Base-by-base conservation (phyloP, 1,140 invertebrate genomes). In the Cepaea nemoralis region DNA sequence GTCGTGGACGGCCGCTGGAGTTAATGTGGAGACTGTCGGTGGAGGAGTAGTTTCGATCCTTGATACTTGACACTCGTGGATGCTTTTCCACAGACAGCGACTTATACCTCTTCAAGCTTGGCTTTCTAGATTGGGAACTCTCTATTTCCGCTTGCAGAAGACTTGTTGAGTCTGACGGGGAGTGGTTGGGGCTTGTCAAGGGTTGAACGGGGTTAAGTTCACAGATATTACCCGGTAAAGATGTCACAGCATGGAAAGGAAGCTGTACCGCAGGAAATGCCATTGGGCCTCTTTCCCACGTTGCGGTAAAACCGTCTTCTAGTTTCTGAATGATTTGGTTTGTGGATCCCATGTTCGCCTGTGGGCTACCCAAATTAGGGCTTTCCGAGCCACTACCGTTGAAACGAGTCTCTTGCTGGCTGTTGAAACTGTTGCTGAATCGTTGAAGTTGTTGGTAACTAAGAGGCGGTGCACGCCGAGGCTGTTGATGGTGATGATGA, bases 91-190 rank as follows among this genome's bases (percentile, higher is more conserved):
- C 83, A 22, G 86, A 87, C 45, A 90, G 84, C 31, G 89, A 90
- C 82, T 89, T 88, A 81, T 89, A 85, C 93, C 42, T 92, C 91
- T 86, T 94, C 92, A 85, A 93, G 89, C 87, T 88, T 31, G 87
- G 85, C 45, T 85, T 83, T 45, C 84, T 84, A 22, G 76, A 63
- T 19, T 45, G 48, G 6, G 70, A 39, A 39, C n/a, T 45, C 35
- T 76, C 45, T 33, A 42, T 67, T 27, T 78, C 74, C 31, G 80
- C 45, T 16, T 73, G 67, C 12, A 80, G 27, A 10, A 80, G 78
- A 31, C 78, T 80, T 8, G 48, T 71, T 10, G 78, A 80, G 37
- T 80, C 78, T 16, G 67, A 71, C 22, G 78, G 78, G 8, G 78
- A 80, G 48, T 80, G 67, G 10, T 80, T 69, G 19, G 78, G 78